Conservation (phyloP, 2,888 invertebrate species). For the Leptinotarsa tumamoca region DNA sequence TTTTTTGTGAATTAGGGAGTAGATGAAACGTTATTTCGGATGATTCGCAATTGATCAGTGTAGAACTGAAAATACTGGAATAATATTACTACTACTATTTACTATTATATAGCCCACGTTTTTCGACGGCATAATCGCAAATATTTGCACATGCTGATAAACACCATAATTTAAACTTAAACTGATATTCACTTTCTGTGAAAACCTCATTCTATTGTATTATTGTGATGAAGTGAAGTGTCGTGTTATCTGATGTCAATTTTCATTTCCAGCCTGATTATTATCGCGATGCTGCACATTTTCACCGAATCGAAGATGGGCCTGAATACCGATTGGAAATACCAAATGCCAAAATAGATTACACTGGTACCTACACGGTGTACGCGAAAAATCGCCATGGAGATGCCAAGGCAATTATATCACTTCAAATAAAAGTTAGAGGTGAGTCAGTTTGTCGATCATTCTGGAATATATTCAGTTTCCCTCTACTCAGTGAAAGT, state of each 20-base stretch:
- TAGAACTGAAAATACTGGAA: no score
- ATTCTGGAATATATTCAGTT: no score
- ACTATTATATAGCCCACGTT: no score
- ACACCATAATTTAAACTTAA: background rate
- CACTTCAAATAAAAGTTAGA: conserved; percentile 86
- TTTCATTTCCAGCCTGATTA: conserved; percentile 80
- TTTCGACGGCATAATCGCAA: no score
- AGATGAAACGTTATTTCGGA: no score
- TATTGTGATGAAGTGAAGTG: background rate
- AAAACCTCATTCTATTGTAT: background rate
- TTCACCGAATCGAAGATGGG: conserved; percentile 80
- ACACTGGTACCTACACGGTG: conserved; percentile 88
- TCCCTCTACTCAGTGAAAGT: no score
- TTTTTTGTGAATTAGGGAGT: no score
- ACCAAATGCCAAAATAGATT: conserved; percentile 86
- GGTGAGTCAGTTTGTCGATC: conserved; percentile 67
- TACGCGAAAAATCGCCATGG: conserved; percentile 86
- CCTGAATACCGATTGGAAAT: conserved; percentile 87
- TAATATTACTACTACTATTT: no score
- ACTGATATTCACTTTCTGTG: background rate
- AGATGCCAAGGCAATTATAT: conserved; percentile 87
- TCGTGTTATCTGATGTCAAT: conserved; percentile 12
- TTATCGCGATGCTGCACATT: conserved; percentile 87
- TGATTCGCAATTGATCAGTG: no score
- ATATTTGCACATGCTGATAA: background rate